Conservation (phyloP, 2,113 vertebrate species). For the Drymodes brunneopygia region DNA sequence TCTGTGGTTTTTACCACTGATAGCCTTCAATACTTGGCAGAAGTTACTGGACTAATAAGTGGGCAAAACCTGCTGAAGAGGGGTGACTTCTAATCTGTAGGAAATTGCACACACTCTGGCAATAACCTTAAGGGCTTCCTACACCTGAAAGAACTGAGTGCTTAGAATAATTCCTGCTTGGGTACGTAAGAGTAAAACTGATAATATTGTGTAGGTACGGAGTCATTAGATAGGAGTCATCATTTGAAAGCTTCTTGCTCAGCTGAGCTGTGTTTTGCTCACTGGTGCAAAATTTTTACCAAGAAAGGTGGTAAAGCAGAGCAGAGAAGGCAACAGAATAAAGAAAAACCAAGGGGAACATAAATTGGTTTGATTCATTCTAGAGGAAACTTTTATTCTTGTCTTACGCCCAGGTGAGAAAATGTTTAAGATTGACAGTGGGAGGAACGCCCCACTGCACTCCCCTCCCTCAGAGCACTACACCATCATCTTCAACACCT, state of each 20-base stretch:
- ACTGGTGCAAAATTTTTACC: background rate
- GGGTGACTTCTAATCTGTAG: background rate
- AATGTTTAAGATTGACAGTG: constrained; percentile 95
- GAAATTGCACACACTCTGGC: background rate
- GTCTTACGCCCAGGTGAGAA: constrained; percentile 79
- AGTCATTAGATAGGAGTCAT: background rate
- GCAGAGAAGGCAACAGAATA: background rate
- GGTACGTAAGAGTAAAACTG: background rate
- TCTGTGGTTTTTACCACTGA: background rate
- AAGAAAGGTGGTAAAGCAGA: background rate
- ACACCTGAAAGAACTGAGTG: background rate
- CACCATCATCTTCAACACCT: constrained; percentile 99
- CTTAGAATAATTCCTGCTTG: background rate
- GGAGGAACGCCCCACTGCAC: constrained; percentile 91
- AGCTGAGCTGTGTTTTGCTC: background rate
- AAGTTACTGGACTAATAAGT: background rate
- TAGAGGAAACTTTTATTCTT: background rate
- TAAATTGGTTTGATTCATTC: background rate
- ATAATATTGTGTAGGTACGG: background rate
- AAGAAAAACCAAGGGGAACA: background rate
- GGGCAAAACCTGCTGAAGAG: background rate
- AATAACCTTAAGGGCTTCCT: background rate
- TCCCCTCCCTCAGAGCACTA: constrained; percentile 97
- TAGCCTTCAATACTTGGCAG: background rate
- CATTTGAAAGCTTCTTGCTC: background rate